Evolutionary conservation across 2,113 vertebrate species (phyloP).

Genomic region (Labrus mixtus): DNA sequence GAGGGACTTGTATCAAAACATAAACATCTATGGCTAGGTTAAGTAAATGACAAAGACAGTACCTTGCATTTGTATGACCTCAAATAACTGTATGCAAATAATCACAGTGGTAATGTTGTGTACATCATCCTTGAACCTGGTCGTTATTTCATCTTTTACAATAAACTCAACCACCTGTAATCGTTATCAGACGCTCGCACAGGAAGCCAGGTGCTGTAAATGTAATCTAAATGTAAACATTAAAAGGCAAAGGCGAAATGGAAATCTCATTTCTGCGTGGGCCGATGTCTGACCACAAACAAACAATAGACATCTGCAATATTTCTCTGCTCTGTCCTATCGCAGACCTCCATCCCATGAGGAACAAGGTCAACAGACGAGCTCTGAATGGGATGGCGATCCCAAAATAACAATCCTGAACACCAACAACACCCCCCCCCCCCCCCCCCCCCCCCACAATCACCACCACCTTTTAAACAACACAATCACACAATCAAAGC

Average conservation of each 20-base stretch:
- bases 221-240: conserved; percentile 69
- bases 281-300: conserved; percentile 74
- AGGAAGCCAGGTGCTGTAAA: conserved; percentile 68
- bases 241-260: conserved; percentile 66
- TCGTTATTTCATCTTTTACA: conserved; percentile 38
- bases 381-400: conserved; percentile 74
- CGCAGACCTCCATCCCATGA: conserved; percentile 73
- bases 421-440: conserved; percentile 37
- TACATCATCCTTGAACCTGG: conserved; percentile 6
- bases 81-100: conserved; percentile 10
- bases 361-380: conserved; percentile 82
- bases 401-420: conserved; percentile 89
- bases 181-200: conserved; percentile 74
- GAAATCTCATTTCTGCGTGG: conserved; percentile 76
- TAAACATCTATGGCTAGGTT: not conserved
- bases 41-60: not conserved
- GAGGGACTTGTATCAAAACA: too few relatives aligned
- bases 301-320: conserved; percentile 83
- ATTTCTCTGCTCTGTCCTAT: conserved; percentile 70
- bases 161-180: conserved; percentile 78
- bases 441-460: conserved; percentile 24
- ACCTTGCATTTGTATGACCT: not conserved
- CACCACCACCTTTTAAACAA: conserved; percentile 75
- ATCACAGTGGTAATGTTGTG: not conserved
- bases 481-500: conserved; percentile 90